Percentiles rank a stretch among this genome's conserved stretches.
These are phyloP conservation scores for Meghimatium bilineatum DNA, from an alignment of 2,888 invertebrate species.

Conservation along the genomic window DNA sequence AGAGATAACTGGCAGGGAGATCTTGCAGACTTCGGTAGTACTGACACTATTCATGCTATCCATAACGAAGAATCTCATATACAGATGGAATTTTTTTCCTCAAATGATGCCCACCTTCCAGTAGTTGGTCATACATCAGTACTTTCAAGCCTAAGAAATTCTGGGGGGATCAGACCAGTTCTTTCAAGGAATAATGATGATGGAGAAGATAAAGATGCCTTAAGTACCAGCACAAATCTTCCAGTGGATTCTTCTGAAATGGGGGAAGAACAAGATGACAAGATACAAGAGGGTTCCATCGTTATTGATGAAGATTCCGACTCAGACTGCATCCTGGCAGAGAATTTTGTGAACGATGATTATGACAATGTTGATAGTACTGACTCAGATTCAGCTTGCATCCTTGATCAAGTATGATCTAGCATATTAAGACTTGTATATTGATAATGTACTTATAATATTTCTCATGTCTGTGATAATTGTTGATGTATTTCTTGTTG, in stretches of 20 bases:
- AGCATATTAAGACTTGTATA: not conserved
- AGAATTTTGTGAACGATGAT: not conserved
- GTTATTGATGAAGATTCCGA: conserved; percentile 30
- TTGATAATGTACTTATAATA: not conserved
- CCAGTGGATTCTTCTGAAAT: not conserved
- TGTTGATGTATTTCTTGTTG: not conserved
- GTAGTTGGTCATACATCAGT: not conserved
- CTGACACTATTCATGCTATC: not conserved
- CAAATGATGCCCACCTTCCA: not conserved
- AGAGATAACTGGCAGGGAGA: not conserved
- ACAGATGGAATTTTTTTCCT: not conserved
- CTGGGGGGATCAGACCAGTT: not conserved
- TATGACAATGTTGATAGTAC: conserved; percentile 22
- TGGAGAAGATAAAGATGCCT: not conserved
- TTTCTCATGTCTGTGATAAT: not conserved
- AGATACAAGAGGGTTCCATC: not conserved
- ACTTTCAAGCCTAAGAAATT: not conserved
- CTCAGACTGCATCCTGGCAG: conserved; percentile 32
- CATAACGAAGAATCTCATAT: not conserved
- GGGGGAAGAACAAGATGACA: not conserved
- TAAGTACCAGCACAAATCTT: conserved; percentile 19
- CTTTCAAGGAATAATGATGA: too few species aligned
- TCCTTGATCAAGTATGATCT: conserved; percentile 20
- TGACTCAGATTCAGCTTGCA: conserved; percentile 51
- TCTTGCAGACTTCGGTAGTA: not conserved